Base-by-base conservation (phyloP, 2,797 vertebrate species). In the Artibeus jamaicensis region DNA sequence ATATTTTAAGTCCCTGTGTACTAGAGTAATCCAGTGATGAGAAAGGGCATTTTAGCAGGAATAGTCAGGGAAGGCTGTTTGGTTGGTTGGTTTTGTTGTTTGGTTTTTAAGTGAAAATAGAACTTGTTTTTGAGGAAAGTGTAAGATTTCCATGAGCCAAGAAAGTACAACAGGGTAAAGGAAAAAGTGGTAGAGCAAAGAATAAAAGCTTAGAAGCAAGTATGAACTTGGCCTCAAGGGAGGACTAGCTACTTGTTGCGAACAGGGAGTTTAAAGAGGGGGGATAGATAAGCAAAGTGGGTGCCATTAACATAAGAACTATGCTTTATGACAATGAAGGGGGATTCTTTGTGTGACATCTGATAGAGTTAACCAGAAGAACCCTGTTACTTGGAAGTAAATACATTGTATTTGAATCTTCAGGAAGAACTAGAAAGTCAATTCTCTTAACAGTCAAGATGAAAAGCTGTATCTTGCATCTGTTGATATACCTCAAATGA, bases 361-460 rank as follows among this genome's bases (percentile, higher is more conserved):
- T 77, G 21, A 68, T n/a, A 85, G 24, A 55, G 39, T 21, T 77
- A 55, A 70, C 94, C 88, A 73, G 92, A 50, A 94, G 32, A 92
- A 86, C 37, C 26, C 16, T 84, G 34, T 37, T 67, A 65, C 21
- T 83, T 18, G 26, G 22, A 92, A 89, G 50, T 73, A 42, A 18
- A 65, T 97, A 46, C 11, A 65, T 97, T 84, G 53, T 5, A 37
- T 91, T 89, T 94, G 67, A 87, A 79, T 67, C 53, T 77, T 92
- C 50, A 57, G 44, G 84, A 59, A 48, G 18, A 73, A 76, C 46
- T 68, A 70, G 6, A 57, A 62, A 83, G 91, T 89, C 87, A 62
- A 55, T 84, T 78, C 29, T 92, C 29, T 37, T 93, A 37, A 21
- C 62, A 77, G 29, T 34, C 93, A 55, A 86, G 82, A 79, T 55